Conservation (phyloP, 1,140 invertebrate species). For the Agrilus planipennis region DNA sequence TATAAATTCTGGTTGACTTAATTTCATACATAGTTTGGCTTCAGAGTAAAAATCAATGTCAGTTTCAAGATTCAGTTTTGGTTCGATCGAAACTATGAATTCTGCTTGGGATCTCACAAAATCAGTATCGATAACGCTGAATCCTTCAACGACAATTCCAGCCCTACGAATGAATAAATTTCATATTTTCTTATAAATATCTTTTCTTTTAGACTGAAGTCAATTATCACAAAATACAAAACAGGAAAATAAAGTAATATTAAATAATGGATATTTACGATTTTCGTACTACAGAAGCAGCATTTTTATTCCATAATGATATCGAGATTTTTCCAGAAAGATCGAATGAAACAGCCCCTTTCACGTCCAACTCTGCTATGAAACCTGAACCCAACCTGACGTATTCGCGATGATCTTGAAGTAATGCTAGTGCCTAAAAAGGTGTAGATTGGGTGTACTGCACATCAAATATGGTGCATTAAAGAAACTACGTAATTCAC, state of each 20-base stretch:
- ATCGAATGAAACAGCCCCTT: constrained; percentile 69
- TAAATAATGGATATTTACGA: too few relatives aligned
- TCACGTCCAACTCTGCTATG: constrained; percentile 52
- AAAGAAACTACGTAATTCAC: too few relatives aligned
- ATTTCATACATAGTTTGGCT: constrained; percentile 68
- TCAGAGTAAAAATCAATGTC: constrained; percentile 70
- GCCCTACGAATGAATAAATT: too few relatives aligned
- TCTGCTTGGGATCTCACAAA: constrained; percentile 59
- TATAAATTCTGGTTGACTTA: constrained; percentile 55
- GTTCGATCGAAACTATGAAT: constrained; percentile 57
- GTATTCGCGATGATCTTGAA: constrained; percentile 61
- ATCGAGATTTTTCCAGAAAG: constrained; percentile 72
- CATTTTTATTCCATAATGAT: constrained; percentile 79
- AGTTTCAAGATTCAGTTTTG: constrained; percentile 59
- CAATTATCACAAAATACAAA: too few relatives aligned
- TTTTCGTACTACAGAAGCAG: constrained; percentile 67
- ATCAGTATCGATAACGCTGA: constrained; percentile 49
- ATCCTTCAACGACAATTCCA: constrained; percentile 55
- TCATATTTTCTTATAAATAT: neutral
- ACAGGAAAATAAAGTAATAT: too few relatives aligned
- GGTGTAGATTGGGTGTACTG: too few relatives aligned
- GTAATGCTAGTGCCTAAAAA: constrained; percentile 51
- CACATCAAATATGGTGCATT: too few relatives aligned
- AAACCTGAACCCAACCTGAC: constrained; percentile 64
- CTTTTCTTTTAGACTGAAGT: neutral